Evolutionary conservation across 2,888 invertebrate species (phyloP).

Genomic region (Thera britannica): DNA sequence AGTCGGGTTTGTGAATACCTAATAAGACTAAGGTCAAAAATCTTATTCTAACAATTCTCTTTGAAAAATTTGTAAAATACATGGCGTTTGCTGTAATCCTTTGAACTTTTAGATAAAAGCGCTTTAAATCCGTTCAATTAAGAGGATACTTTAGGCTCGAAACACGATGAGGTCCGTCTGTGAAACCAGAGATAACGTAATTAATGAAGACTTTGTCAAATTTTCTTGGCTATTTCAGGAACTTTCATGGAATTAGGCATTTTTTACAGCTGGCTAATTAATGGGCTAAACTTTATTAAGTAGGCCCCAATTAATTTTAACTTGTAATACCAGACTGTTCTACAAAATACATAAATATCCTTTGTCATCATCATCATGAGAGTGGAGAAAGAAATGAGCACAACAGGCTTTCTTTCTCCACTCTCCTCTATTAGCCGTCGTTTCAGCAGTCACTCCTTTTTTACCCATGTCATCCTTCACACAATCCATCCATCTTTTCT

Average conservation of each 20-base stretch:
- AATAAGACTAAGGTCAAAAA: too few relatives aligned
- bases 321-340: too few relatives aligned
- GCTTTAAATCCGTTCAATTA: slow-evolving; percentile 35
- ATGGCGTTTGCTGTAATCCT: neutral
- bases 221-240: neutral
- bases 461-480: too few relatives aligned
- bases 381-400: too few relatives aligned
- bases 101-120: slow-evolving; percentile 13
- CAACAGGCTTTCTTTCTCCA: too few relatives aligned
- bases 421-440: too few relatives aligned
- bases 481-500: too few relatives aligned
- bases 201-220: neutral
- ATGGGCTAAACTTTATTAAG: neutral
- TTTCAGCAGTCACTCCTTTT: too few relatives aligned
- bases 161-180: slow-evolving; percentile 28
- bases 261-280: neutral
- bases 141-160: slow-evolving; percentile 29
- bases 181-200: slow-evolving; percentile 7
- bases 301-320: too few relatives aligned
- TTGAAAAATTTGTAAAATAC: neutral
- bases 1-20: too few relatives aligned
- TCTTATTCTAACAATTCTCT: neutral
- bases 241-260: neutral
- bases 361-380: too few relatives aligned
- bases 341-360: too few relatives aligned